Evolutionary conservation across 2,888 invertebrate species (phyloP), one percentile per base, ranked within the genome.

Genomic region (Apamea sordens): DNA sequence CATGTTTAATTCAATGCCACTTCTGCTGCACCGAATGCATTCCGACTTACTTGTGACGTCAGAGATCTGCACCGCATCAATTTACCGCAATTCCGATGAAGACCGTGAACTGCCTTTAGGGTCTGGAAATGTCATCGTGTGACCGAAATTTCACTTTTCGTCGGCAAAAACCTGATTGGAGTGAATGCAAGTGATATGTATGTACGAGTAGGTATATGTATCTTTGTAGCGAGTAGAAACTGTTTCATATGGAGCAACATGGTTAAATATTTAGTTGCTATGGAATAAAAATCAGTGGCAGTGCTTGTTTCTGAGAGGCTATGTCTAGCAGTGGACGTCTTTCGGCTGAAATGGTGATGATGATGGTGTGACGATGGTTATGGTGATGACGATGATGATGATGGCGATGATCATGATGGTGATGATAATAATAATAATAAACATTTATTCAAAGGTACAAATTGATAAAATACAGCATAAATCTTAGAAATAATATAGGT

Each of bases 71-170:
- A 64, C 15, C 21, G 18, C 61, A 50, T 0, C 0, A 18, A 47
- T 41, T 79, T 24, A 69, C 28, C 13, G 21, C 32, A 79, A 64
- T 64, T 77, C 8, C 61, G 18, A 15, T n/a, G 28, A 41, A 83
- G 13, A 36, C 41, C 15, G 4, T 36, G 4, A 78, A n/a, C 21
- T 47, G 15, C 2, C 11, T 63, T 36, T 18, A 24, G 5, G 36
- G n/a, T 21, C 4, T 2, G 8, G 41, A 73, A 59, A 73, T 79
- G 61, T 47, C 41, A 67, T n/a, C 61, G n/a, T 8, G n/a, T 61
- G 65, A 81, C 73, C 73, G n/a, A 70, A 70, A 82, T 82, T 82
- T 82, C 86, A 86, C 82, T 74, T 82, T 65, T 47, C n/a, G 32
- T 6, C 24, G 13, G 21, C 4, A 5, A 41, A 63, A 73, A 85